Evolutionary conservation across 2,888 invertebrate species (phyloP), one percentile per base, ranked within the genome.

Genomic region (Acleris literana): DNA sequence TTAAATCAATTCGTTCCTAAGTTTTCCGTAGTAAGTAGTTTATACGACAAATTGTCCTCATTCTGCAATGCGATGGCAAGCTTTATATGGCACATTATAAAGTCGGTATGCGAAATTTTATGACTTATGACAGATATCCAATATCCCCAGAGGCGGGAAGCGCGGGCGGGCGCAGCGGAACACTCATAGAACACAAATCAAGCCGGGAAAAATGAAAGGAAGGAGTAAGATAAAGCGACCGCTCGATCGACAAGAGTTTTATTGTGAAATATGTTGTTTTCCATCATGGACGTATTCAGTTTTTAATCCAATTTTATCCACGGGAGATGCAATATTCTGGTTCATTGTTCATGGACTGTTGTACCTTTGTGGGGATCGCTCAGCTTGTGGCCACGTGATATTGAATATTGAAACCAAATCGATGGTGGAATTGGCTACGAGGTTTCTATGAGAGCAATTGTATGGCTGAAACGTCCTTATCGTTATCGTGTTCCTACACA

Each of bases 41-140:
- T 64, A 68, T 70, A 68, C 71, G 69, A 75, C 76, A 71, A 79
- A 78, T 77, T 78, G 74, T 70, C 68, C 70, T 70, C 70, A 74
- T 76, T 80, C 72, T 74, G 72, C 71, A 73, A n/a, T 71, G 73
- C 70, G 75, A 71, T 71, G 74, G 71, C 73, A 74, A 71, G 68
- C 74, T 75, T 76, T 82, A 77, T 78, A 77, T 76, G 75, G 76
- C 79, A 78, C 79, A 83, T 84, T 85, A 83, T 82, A 82, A 80
- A 84, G 80, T 82, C 77, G 75, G 81, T 75, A 82, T 84, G 81
- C 82, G 76, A 82, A 86, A 84, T 86, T 85, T 85, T 83, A 82
- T 82, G 83, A 87, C 83, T 86, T 83, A 82, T 85, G 87, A 87
- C 87, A 86, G 83, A 87, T 87, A 88, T 87, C 86, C 88, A 88